phyloP scores from a whole-genome alignment of 92 coral and sea anemone species.

The Phymanthus crucifer region DNA sequence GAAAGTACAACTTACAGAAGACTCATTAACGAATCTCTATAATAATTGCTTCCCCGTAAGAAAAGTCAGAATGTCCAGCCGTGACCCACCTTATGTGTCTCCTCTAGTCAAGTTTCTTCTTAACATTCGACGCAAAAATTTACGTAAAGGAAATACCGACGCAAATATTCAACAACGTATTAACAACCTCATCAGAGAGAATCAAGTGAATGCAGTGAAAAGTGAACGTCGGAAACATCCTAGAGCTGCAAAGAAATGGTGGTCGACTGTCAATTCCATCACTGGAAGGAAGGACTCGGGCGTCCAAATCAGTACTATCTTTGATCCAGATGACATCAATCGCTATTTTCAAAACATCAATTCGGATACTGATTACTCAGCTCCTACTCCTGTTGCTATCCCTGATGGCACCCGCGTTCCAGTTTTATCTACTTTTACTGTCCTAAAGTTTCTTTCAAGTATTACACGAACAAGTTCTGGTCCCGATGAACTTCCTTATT shows the following conservation, averaged over 20 bases:
- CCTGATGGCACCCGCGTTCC: conserved; percentile 48
- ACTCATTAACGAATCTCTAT: conserved; percentile 19
- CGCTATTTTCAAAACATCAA: conserved; percentile 41
- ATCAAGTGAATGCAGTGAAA: conserved; percentile 32
- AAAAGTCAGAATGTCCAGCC: no score
- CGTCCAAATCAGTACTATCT: conserved; percentile 31
- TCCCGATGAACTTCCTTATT: conserved; percentile 52
- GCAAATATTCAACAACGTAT: no score
- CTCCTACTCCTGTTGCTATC: conserved; percentile 30
- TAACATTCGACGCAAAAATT: no score
- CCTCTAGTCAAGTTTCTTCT: conserved; percentile 52
- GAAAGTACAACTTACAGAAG: conserved; percentile 22
- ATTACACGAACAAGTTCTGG: conserved; percentile 39
- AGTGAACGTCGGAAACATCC: conserved; percentile 3
- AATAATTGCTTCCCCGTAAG: conserved; percentile 45
- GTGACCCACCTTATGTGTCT: no score
- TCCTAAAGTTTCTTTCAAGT: conserved; percentile 22
- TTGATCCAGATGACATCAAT: conserved; percentile 48
- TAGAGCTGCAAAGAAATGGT: conserved; percentile 52
- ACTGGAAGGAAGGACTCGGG: conserved; percentile 36
- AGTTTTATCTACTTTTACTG: conserved; percentile 17
- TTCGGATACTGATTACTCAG: conserved; percentile 28
- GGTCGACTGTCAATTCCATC: conserved; percentile 45
- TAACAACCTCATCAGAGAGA: conserved; percentile 32
- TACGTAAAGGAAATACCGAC: no score